Evolutionary conservation across 1,140 invertebrate species (phyloP).

Genomic region (Amyelois transitella): DNA sequence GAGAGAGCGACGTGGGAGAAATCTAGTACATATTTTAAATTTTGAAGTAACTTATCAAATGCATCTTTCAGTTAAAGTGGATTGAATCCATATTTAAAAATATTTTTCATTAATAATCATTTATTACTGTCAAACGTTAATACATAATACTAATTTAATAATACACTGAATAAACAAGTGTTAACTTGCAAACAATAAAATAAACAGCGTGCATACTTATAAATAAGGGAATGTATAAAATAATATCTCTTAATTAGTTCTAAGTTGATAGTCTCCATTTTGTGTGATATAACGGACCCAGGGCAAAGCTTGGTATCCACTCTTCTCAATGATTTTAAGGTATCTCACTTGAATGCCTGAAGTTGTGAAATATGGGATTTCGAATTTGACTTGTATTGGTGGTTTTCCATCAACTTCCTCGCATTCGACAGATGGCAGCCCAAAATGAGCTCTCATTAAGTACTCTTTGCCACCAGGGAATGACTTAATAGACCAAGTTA

Average conservation of each 20-base stretch:
- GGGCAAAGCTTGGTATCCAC: slow-evolving; percentile 98
- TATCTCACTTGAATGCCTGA: slow-evolving; percentile 99
- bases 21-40: no score
- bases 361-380: slow-evolving; percentile 99
- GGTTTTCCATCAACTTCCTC: slow-evolving; percentile 98
- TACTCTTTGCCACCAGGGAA: slow-evolving; percentile 99
- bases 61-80: no score
- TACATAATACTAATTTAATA: neutral
- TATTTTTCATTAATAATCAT: neutral
- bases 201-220: slow-evolving; percentile 27
- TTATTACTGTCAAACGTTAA: neutral
- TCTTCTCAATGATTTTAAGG: slow-evolving; percentile 99
- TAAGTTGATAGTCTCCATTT: slow-evolving; percentile 98
- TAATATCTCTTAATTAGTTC: slow-evolving; percentile 85
- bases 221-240: slow-evolving; percentile 48
- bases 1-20: no score
- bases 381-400: slow-evolving; percentile 99
- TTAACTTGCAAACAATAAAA: slow-evolving; percentile 13
- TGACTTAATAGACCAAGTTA: slow-evolving; percentile 99
- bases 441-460: slow-evolving; percentile 99
- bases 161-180: neutral
- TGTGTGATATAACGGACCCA: slow-evolving; percentile 99
- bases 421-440: slow-evolving; percentile 96
- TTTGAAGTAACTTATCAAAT: no score
- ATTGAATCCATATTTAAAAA: neutral